A percentile compares a stretch with the other conserved stretches of the same genome.
Conservation (phyloP, 2,113 vertebrate species). For the Takifugu bimaculatus region DNA sequence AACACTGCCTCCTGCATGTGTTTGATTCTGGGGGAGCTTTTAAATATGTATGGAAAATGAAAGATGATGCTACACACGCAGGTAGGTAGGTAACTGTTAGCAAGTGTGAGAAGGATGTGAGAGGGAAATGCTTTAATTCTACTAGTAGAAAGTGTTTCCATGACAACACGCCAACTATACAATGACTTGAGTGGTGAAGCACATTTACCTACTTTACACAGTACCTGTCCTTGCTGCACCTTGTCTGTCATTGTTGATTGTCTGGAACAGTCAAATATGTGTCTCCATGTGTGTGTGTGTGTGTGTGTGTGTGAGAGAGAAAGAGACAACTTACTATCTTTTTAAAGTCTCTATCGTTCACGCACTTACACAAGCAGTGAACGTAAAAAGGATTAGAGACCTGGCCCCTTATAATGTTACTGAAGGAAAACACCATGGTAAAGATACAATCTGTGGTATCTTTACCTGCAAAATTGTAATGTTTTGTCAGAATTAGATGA, state of each 20-base stretch:
- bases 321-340: constrained; percentile 53
- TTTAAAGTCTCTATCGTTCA: constrained; percentile 46
- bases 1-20: constrained; percentile 29
- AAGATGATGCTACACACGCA: constrained; percentile 27
- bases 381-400: constrained; percentile 13
- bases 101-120: constrained; percentile 39
- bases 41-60: constrained; percentile 53
- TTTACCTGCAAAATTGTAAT: too few relatives aligned
- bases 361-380: constrained; percentile 8
- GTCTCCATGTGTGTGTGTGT: neutral
- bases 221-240: constrained; percentile 50
- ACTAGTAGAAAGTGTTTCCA: constrained; percentile 59
- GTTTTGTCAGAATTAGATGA: neutral
- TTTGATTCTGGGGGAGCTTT: constrained; percentile 51
- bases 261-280: constrained; percentile 27
- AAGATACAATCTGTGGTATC: too few relatives aligned
- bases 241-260: constrained; percentile 50
- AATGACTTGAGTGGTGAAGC: constrained; percentile 53
- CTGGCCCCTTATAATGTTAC: neutral
- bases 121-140: constrained; percentile 54
- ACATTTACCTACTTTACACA: constrained; percentile 54
- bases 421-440: too few relatives aligned
- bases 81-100: constrained; percentile 53
- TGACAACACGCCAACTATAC: constrained; percentile 66
- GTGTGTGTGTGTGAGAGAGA: too few relatives aligned